Conservation (phyloP, 1,140 invertebrate species). For the Subanguina moxae region DNA sequence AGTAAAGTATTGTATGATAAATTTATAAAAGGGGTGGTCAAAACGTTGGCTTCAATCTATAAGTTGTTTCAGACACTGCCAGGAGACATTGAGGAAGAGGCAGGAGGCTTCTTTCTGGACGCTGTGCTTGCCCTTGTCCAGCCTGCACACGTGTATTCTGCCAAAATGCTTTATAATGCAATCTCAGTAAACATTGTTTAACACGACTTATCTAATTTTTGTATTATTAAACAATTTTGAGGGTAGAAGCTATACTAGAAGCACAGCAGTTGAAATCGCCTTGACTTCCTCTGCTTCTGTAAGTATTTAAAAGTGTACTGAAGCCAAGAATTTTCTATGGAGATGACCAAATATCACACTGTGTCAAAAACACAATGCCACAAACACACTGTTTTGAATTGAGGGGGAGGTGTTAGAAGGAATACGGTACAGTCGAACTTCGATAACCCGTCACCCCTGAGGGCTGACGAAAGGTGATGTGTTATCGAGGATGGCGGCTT, state of each 20-base stretch:
- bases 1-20: too few species aligned
- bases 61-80: slow-evolving; percentile 32
- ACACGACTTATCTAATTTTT: slow-evolving; percentile 9
- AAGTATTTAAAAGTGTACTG: neutral
- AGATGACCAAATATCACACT: too few species aligned
- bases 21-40: too few species aligned
- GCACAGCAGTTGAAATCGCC: slow-evolving; percentile 41
- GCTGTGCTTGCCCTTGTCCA: slow-evolving; percentile 34
- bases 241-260: slow-evolving; percentile 25
- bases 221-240: slow-evolving; percentile 5
- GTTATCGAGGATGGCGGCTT: too few species aligned
- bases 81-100: slow-evolving; percentile 46
- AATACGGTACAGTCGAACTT: too few species aligned
- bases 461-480: too few species aligned
- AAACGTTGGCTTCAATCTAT: neutral
- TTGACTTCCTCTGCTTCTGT: slow-evolving; percentile 37
- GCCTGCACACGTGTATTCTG: slow-evolving; percentile 46
- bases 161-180: slow-evolving; percentile 32
- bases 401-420: too few species aligned
- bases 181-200: slow-evolving; percentile 27
- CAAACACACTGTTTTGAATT: too few species aligned
- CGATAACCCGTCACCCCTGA: too few species aligned
- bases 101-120: slow-evolving; percentile 46
- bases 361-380: too few species aligned
- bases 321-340: too few species aligned